Evolutionary conservation across 2,113 vertebrate genomes (phyloP), one percentile per base, ranked within the genome.

Genomic region (Dasyprocta punctata): DNA sequence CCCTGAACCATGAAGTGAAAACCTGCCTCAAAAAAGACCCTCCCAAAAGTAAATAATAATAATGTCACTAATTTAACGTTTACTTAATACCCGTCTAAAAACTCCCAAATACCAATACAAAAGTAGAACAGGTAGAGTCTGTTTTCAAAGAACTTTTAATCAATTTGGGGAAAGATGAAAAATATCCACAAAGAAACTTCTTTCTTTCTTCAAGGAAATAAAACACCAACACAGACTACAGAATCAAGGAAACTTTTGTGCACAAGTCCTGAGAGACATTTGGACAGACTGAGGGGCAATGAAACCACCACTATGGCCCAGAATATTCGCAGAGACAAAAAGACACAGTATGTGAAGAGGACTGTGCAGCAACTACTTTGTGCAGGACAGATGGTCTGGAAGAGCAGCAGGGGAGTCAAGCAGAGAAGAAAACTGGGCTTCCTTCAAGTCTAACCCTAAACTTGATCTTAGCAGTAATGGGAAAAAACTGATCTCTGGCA

Each of bases 51-150:
- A 56, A 56, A 56, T 56, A 56, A 56, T 92, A 95, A 93, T 92
- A 86, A 56, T 60, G 36, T 94, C 54, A 94, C 3, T 92, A 97
- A 95, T 75, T 90, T 85, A 73, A 26, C 88, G 56, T 86, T 97
- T 95, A 93, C 22, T 87, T 38, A 84, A 84, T 80, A 84, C 3
- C 14, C 26, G 71, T 44, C 26, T 38, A 30, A 36, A 95, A 96
- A 71, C 14, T 65, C 12, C 60, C n/a, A 83, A 52, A 19, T 38
- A 96, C 49, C 71, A 90, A 94, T 41, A 60, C 49, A 84, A 69
- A 96, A 80, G n/a, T 13, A 95, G 26, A 91, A 82, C 1, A 95
- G n/a, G 9, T 33, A 65, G 65, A 88, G 33, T 38, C 10, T 69
- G 28, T 75, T 92, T 96, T 93, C 52, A 92, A 95, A 75, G 10